These are phyloP conservation scores for Ptychoptera albimana DNA, from an alignment of 2,888 invertebrate species.

Conservation along the genomic window DNA sequence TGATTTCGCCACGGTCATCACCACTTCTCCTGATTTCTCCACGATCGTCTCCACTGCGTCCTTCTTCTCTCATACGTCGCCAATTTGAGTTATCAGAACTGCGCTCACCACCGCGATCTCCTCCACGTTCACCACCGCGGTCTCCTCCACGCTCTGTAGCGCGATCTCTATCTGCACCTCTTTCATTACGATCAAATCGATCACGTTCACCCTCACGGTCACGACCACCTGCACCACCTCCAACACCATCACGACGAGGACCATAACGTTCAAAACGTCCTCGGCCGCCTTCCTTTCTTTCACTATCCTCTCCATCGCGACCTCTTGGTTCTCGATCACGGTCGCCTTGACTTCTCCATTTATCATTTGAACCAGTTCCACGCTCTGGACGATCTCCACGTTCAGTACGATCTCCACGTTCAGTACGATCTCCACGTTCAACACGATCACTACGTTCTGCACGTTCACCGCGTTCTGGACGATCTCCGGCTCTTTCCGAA, in stretches of 20 bases:
- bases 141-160: conserved; percentile 5
- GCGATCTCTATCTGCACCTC: conserved; percentile 10
- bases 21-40: conserved; percentile 8
- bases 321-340: conserved; percentile 5
- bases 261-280: not conserved
- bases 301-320: conserved; percentile 4
- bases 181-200: conserved; percentile 8
- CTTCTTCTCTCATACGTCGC: not conserved
- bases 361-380: conserved; percentile 2
- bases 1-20: conserved; percentile 8
- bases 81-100: not conserved
- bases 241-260: conserved; percentile 1
- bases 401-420: conserved; percentile 13
- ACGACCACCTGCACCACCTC: conserved; percentile 9
- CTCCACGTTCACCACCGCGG: conserved; percentile 5
- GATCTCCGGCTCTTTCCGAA: conserved; percentile 6
- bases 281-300: conserved; percentile 2
- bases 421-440: conserved; percentile 11
- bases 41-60: conserved; percentile 13
- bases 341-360: conserved; percentile 6
- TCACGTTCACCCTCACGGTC: conserved; percentile 11
- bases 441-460: conserved; percentile 11
- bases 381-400: conserved; percentile 9
- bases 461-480: conserved; percentile 13
- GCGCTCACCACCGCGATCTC: conserved; percentile 9